These are phyloP conservation scores for Muscidifurax raptorellus DNA, from an alignment of 1,140 invertebrate genomes.

Conservation along the genomic window DNA sequence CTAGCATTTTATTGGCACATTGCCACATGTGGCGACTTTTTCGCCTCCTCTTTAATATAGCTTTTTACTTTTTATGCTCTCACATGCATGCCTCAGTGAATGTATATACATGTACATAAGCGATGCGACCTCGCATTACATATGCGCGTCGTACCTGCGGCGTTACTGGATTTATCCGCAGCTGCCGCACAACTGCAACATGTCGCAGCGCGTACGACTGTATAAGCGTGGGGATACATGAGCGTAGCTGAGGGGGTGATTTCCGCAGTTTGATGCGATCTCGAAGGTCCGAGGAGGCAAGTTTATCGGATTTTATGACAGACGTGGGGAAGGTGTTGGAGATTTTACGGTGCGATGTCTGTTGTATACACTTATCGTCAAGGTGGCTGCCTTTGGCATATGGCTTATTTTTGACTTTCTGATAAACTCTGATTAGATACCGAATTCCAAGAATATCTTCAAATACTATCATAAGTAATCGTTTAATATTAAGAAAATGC, in stretches of 20 bases:
- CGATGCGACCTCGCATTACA: neutral
- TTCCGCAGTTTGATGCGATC: neutral
- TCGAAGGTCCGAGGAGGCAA: neutral
- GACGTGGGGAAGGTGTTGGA: neutral
- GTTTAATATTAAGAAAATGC: too few species aligned
- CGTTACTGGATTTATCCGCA: constrained; percentile 9
- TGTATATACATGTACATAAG: neutral
- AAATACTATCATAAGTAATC: too few species aligned
- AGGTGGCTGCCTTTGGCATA: neutral
- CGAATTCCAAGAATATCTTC: too few species aligned
- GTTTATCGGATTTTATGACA: constrained; percentile 7
- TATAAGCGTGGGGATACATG: neutral
- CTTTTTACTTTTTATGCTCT: constrained; percentile 5
- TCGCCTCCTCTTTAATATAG: neutral
- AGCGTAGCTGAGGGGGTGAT: neutral
- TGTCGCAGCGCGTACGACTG: constrained; percentile 50
- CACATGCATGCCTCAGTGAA: neutral
- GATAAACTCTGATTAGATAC: too few species aligned
- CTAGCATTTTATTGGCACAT: constrained; percentile 30
- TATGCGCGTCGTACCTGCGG: constrained; percentile 35
- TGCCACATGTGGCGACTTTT: constrained; percentile 21
- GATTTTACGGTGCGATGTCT: neutral
- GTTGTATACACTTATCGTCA: neutral
- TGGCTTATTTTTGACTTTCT: too few species aligned
- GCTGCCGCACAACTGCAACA: constrained; percentile 53